Evolutionary conservation across 2,888 invertebrate genomes (phyloP), one percentile per base, ranked within the genome.

Genomic region (Ornithoptera alexandrae): DNA sequence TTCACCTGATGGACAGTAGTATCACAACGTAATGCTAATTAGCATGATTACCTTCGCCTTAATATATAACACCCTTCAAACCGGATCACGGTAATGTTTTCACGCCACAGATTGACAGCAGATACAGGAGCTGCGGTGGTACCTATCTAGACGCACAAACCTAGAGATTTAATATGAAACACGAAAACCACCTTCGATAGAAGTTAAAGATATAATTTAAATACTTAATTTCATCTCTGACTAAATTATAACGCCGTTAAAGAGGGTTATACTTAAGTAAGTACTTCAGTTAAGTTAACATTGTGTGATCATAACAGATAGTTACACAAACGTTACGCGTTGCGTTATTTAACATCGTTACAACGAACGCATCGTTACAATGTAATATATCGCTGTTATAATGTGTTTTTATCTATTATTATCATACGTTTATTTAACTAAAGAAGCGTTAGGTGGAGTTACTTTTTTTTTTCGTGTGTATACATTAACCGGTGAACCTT

Each of bases 401-500:
- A 30, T 3, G 30, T 30, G 30, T 30, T 30, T 30, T 30, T 30
- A 30, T 30, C 30, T 30, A 30, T 30, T 30, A 30, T 30, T 30
- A 30, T 30, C 30, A 30, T 30, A 5, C 4, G 30, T 30, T 30
- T 66, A n/a, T 50, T 66, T 53, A 63, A 70, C 62, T 62, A 56
- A 71, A 50, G 50, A 5, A 50, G 72, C 72, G 66, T 57, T 65
- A 61, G 65, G 10, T 39, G 60, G 50, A 59, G 30, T 53, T 56
- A 59, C 15, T 60, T 70, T 68, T 72, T 73, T 71, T 77, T 78
- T 62, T 22, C 22, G 73, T 79, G 75, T 81, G 78, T 77, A 79
- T 80, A 81, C 79, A 80, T 79, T 76, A 79, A 65, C 64, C 64
- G 66, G 72, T 66, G 24, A 70, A 62, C 81, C 79, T 81, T 81